Percentiles rank a stretch among this genome's conserved stretches.
Evolutionary conservation across 2,888 invertebrate genomes (phyloP).

Genomic region (Diadegma fenestrale): DNA sequence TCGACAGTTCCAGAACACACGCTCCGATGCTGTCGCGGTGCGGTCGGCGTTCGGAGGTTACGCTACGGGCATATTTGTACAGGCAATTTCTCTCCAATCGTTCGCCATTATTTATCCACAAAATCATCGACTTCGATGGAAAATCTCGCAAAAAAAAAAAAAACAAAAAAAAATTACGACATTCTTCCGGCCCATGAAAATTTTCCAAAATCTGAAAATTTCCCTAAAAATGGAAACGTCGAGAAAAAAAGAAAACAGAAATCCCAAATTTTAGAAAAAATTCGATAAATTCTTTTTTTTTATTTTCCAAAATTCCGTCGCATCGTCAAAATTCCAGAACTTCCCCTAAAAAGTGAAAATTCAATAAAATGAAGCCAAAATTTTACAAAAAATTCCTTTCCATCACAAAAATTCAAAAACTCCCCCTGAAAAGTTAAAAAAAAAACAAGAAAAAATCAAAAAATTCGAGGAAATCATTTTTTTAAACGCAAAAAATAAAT

Average conservation of each 20-base stretch:
- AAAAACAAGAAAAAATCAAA: too few relatives aligned
- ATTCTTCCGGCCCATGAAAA: not conserved
- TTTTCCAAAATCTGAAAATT: not conserved
- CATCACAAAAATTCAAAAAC: too few relatives aligned
- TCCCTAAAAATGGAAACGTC: not conserved
- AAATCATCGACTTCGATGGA: not conserved
- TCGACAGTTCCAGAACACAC: conserved; percentile 53
- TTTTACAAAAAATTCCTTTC: too few relatives aligned
- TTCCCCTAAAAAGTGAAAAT: too few relatives aligned
- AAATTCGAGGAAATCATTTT: too few relatives aligned
- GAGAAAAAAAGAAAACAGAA: not conserved
- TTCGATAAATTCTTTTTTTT: not conserved
- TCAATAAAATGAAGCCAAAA: too few relatives aligned
- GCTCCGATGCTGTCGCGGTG: conserved; percentile 62
- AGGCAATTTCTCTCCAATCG: conserved; percentile 71
- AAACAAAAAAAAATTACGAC: not conserved
- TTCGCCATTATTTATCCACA: not conserved
- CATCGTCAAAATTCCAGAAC: too few relatives aligned
- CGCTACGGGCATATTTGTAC: conserved; percentile 43
- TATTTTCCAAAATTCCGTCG: not conserved
- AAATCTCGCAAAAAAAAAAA: not conserved
- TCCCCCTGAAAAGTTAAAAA: too few relatives aligned
- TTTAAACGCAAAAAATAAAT: too few relatives aligned
- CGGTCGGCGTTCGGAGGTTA: conserved; percentile 75
- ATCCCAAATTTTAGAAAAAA: not conserved